Conservation (phyloP, 2,797 vertebrate genomes). For the Syngnathus acus region DNA sequence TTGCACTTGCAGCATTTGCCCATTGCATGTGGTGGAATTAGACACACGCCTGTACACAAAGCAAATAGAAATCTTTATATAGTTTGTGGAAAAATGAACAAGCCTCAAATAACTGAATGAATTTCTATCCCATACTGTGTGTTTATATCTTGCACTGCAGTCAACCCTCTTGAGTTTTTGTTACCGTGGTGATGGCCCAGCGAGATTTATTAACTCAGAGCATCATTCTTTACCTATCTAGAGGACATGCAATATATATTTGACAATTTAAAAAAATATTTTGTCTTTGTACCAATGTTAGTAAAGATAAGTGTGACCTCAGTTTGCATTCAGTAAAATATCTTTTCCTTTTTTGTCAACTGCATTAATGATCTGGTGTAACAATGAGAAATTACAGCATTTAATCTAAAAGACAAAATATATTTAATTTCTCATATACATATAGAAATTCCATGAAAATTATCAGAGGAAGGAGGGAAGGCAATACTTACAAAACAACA, state of each 20-base stretch:
- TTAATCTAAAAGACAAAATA: not conserved
- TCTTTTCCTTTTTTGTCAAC: not conserved
- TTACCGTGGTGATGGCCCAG: conserved; percentile 61
- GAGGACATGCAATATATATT: conserved; percentile 11
- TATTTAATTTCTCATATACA: not conserved
- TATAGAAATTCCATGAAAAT: not conserved
- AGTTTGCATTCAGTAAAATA: not conserved
- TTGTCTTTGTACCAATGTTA: not conserved
- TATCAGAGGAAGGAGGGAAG: not conserved
- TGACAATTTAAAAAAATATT: not conserved
- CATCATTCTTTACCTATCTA: conserved; percentile 31
- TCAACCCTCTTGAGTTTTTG: conserved; percentile 35
- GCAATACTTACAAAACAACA: conserved; percentile 35
- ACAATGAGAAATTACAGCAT: not conserved
- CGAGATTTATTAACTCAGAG: conserved; percentile 61
- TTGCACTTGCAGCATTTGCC: conserved; percentile 67
- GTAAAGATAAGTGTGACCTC: not conserved
- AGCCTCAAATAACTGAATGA: not conserved
- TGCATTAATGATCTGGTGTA: not conserved
- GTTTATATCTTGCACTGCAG: conserved; percentile 18
- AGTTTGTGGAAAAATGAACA: not conserved
- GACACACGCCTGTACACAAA: conserved; percentile 29
- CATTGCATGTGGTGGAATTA: conserved; percentile 44
- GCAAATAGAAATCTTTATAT: not conserved
- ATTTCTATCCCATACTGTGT: not conserved